phyloP scores from a whole-genome alignment of 2,113 vertebrate species.

The Columba janthina region DNA sequence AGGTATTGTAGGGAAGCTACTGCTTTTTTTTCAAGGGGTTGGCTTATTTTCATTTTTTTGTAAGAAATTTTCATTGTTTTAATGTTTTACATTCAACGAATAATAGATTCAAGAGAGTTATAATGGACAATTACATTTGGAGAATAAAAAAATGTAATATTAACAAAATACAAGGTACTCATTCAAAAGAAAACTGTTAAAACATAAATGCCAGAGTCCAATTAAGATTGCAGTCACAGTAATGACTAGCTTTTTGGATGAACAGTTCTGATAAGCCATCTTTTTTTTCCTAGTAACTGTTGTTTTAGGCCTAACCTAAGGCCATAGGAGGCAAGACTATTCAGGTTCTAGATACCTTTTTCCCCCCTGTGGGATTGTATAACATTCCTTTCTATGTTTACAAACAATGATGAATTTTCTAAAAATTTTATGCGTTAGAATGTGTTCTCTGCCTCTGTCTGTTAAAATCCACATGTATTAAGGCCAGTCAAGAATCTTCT shows the following conservation, averaged over 20 bases:
- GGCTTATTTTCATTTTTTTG: background rate
- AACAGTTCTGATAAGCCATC: background rate
- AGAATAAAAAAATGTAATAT: background rate
- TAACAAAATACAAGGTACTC: background rate
- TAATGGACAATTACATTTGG: background rate
- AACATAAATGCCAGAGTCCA: background rate
- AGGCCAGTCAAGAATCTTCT: background rate
- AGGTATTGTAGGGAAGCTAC: background rate
- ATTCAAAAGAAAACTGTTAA: background rate
- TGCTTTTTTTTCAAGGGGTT: background rate
- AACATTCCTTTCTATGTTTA: background rate
- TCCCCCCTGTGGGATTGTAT: accelerated
- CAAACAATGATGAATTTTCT: background rate
- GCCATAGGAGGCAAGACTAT: background rate
- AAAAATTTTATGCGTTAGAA: background rate
- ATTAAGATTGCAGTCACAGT: background rate
- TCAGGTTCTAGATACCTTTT: background rate
- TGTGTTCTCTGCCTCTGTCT: background rate
- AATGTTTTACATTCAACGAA: background rate
- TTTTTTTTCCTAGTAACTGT: background rate
- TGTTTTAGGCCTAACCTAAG: background rate
- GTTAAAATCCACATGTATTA: background rate
- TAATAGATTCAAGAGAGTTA: background rate
- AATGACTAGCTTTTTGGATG: background rate
- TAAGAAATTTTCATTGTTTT: background rate